Evolutionary conservation across 2,888 invertebrate genomes (phyloP), one percentile per base, ranked within the genome.

Genomic region (Slavum lentiscoides): DNA sequence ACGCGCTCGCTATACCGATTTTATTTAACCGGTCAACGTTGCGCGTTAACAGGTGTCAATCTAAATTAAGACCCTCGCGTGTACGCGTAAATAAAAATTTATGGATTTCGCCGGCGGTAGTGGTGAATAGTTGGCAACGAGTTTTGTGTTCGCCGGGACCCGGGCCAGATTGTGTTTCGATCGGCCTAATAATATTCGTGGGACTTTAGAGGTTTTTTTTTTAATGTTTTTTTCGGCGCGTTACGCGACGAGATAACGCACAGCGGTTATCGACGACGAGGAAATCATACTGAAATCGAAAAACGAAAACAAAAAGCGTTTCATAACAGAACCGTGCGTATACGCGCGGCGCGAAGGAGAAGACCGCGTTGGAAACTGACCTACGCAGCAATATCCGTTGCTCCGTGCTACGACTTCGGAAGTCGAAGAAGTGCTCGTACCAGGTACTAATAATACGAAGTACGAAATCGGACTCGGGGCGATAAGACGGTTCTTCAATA

Each of bases 61-160:
- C 80, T 80, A 80, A 80, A 55, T 80, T 64, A 80, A 72, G 58
- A 64, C 61, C 70, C 80, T 70, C 69, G 55, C 64, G 69, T 21
- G 39, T 4, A 4, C 55, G 23, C 59, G 59, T 55, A 70, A 80
- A 80, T 80, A 80, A n/a, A 70, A 80, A 80, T 80, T 80, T 80
- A 80, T 80, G 80, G 70, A 80, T 80, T 80, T 30, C 70, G 72
- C 80, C n/a, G n/a, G n/a, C n/a, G n/a, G n/a, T n/a, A n/a, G n/a
- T 72, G 37, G 80, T 62, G 55, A 80, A 80, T 80, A 70, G 80
- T 80, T 80, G 80, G 80, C 80, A 80, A 64, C 70, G 58, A 62
- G 80, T 80, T 64, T 80, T 72, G 64, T 80, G 64, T 30, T 30
- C 43, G 80, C 64, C 70, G 80, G 80, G 21, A 53, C 58, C 0